Conservation (phyloP, 2,888 invertebrate species). For the Biston stratarius region DNA sequence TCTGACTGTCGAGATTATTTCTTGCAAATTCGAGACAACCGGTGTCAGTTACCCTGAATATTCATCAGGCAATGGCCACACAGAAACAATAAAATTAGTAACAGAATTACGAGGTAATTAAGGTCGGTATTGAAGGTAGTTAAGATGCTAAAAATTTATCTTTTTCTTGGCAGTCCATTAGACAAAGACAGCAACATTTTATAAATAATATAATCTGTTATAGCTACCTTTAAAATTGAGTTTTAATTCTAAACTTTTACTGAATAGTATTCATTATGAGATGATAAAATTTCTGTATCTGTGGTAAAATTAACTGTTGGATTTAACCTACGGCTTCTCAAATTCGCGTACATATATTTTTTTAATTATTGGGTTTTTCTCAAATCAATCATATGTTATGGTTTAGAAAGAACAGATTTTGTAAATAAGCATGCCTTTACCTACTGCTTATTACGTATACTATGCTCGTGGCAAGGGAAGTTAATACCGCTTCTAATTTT, state of each 20-base stretch:
- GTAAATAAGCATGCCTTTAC: conserved; percentile 14
- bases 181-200: no score
- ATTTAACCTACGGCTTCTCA: background rate
- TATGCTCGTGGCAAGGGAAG: conserved; percentile 39
- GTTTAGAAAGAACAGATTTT: conserved; percentile 48
- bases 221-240: no score
- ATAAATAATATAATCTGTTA: no score
- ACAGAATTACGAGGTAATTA: background rate
- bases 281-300: no score
- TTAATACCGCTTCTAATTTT: conserved; percentile 63
- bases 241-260: no score
- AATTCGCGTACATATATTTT: background rate
- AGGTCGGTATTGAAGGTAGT: no score
- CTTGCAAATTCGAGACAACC: conserved; percentile 72
- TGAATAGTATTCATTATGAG: no score
- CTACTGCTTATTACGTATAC: conserved; percentile 14
- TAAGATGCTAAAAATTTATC: no score
- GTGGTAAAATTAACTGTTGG: no score
- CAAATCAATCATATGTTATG: conserved; percentile 7
- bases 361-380: background rate
- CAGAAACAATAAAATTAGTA: conserved; percentile 16
- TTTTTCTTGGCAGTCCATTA: no score
- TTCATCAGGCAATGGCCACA: conserved; percentile 64
- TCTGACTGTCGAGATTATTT: conserved; percentile 68
- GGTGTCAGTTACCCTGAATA: conserved; percentile 74